Evolutionary conservation across 2,888 invertebrate species (phyloP), one percentile per base, ranked within the genome.

Genomic region (Julus scanicus): DNA sequence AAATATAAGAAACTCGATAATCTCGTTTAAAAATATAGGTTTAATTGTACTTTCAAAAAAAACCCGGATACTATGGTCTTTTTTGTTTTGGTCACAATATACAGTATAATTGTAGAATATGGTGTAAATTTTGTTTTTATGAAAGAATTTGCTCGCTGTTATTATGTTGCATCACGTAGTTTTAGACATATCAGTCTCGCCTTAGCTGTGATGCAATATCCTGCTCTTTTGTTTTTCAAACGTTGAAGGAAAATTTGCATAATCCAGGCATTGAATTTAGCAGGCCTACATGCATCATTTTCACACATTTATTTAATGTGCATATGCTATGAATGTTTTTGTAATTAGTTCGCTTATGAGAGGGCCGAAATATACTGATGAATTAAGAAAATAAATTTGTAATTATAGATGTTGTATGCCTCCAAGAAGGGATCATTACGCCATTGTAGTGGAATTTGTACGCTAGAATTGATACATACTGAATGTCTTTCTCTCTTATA

Each of bases 181-280:
- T 84, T 80, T 84, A 84, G 84, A 84, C 84, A 84, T 84, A 84
- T 84, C 84, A 84, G 84, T 84, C 84, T 84, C 84, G 84, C 84
- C 84, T 84, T 84, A 84, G 84, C 84, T 84, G 84, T 40, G 84
- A 84, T 84, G 84, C 84, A 84, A 84, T 44, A 44, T 29, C 71
- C 20, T 17, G 11, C 29, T 71, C 71, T 71, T 29, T 71, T 20
- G 71, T 71, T 71, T 71, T 71, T 71, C 71, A 29, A 71, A 71
- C 20, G 71, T 71, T 71, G 8, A 71, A 71, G 5, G 71, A 29
- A 71, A 71, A 71, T 71, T 71, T 71, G 71, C 71, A 71, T 71
- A 71, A 71, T 71, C n/a, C 17, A 17, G 71, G 29, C 71, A 17
- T 71, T 71, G 71, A 71, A 29, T 71, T 71, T 71, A 71, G 71